Base-by-base conservation (phyloP, 2,888 invertebrate species). In the Noctua janthina region DNA sequence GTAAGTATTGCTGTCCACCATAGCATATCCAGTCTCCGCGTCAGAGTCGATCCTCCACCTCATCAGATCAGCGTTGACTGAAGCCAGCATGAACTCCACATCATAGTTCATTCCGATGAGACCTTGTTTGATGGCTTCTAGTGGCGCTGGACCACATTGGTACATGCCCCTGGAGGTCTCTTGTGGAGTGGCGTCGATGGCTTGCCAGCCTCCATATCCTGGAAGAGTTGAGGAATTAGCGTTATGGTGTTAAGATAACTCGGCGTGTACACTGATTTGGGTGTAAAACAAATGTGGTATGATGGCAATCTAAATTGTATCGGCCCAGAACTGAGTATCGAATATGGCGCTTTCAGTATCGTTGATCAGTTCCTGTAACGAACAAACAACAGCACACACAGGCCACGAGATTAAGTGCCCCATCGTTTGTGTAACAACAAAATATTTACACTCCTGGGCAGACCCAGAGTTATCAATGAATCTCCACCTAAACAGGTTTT, bases 131-230 rank as follows among this genome's bases (percentile, higher is more conserved):
- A 99, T 97, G 8, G 99, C 99, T 91, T 98, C 98, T 6, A 98
- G 93, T 0, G 99, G 98, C 0, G 98, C 98, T 15, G 99, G 99
- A 0, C 99, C 99, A 90, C 98, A 98, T 84, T 98, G 98, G 94
- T 97, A 98, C 82, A 98, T 91, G 0, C 98, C 98, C 62, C 97
- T 97, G 8, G 98, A 98, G 0, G 97, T 97, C 93, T 99, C 98
- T 93, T 99, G 99, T 0, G 99, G 99, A 0, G 99, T 99, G 0
- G 98, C 98, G 92, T 99, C 99, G 70, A 99, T 97, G 0, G 98
- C 98, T 95, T 99, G 99, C 99, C 99, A 99, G n/a, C 99, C 99
- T 0, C 98, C 98, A 92, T 98, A 98, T 20, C 98, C 98, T 97
- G 15, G 46, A 97, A 2, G 23, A 35, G 51, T 29, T 2, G 39